These are phyloP conservation scores for Florisuga fusca DNA, from an alignment of 2,797 vertebrate genomes.

Conservation along the genomic window DNA sequence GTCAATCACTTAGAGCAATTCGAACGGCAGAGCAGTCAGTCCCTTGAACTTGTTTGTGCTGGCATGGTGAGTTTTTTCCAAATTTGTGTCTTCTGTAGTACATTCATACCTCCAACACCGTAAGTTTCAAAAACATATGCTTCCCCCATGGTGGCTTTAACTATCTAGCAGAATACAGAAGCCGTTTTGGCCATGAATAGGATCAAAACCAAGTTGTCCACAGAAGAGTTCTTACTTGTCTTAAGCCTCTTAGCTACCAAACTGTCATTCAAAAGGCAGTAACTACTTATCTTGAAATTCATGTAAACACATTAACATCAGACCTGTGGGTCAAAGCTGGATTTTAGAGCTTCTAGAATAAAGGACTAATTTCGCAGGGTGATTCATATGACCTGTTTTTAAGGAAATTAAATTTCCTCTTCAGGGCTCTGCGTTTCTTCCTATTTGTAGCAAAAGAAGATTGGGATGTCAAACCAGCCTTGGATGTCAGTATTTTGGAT, in stretches of 20 bases:
- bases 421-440: constrained; percentile 2
- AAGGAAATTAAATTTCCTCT: neutral
- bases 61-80: neutral
- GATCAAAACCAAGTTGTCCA: neutral
- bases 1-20: neutral
- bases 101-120: neutral
- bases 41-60: neutral
- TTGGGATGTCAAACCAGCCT: neutral
- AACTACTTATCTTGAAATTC: constrained; percentile 4
- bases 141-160: neutral
- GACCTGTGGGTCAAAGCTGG: neutral
- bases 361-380: neutral
- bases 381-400: neutral
- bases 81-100: neutral
- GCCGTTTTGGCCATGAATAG: neutral
- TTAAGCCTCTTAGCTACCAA: neutral
- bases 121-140: neutral
- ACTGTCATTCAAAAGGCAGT: neutral
- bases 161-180: neutral
- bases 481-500: neutral
- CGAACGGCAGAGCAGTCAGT: neutral
- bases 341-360: neutral
- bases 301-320: neutral
- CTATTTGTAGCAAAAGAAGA: neutral
- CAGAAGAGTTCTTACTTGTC: neutral